phyloP scores from a whole-genome alignment of 2,888 invertebrate species.

The Calliopum simillimum region DNA sequence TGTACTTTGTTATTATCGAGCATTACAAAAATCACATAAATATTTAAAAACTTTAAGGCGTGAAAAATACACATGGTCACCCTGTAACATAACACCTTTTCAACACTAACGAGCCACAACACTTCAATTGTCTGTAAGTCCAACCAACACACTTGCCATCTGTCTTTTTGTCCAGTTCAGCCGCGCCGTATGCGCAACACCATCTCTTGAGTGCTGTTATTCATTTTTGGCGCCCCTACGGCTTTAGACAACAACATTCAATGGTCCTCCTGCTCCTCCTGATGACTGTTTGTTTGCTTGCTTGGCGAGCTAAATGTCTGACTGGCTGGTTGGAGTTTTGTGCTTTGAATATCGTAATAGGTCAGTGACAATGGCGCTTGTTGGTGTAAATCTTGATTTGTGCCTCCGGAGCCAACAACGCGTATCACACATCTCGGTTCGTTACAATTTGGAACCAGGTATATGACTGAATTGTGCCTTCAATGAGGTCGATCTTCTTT shows the following conservation, averaged over 20 bases:
- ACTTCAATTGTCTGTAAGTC: not conserved
- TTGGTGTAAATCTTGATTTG: conserved; percentile 43
- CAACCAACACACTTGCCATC: not conserved
- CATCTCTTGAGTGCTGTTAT: conserved; percentile 29
- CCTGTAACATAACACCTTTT: conserved; percentile 20
- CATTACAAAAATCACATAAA: too few relatives aligned
- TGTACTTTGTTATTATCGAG: too few relatives aligned
- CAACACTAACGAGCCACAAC: conserved; percentile 28
- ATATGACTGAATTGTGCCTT: not conserved
- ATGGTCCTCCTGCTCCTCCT: conserved; percentile 2
- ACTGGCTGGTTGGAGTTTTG: conserved; percentile 4
- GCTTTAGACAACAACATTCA: conserved; percentile 3
- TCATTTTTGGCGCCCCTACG: conserved; percentile 33
- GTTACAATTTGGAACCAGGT: conserved; percentile 22
- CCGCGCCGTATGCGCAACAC: conserved; percentile 29
- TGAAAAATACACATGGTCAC: not conserved
- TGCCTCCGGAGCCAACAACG: not conserved
- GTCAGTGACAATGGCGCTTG: conserved; percentile 44
- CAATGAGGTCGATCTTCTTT: too few relatives aligned
- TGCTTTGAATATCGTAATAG: conserved; percentile 40
- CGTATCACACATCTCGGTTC: conserved; percentile 2
- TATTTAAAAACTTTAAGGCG: too few relatives aligned
- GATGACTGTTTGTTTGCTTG: not conserved
- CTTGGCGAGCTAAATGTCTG: not conserved
- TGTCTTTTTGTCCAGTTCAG: conserved; percentile 3